Conservation (phyloP, 2,888 invertebrate species). For the Lysandra bellargus region DNA sequence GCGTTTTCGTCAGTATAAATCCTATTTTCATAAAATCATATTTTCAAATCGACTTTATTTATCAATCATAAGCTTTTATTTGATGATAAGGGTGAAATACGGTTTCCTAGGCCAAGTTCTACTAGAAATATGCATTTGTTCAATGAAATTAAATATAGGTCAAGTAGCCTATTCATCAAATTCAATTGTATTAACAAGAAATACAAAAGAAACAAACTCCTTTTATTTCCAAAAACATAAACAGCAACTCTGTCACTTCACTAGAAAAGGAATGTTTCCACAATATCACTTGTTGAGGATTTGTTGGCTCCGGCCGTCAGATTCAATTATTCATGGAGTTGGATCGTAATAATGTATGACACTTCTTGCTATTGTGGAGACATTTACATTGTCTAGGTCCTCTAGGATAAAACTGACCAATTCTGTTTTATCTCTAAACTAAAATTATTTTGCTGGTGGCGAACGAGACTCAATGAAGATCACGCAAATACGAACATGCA, state of each 20-base stretch:
- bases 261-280: conserved; percentile 41
- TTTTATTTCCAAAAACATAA: neutral
- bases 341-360: conserved; percentile 45
- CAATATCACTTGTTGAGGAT: conserved; percentile 48
- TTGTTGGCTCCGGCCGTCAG: conserved; percentile 47
- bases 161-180: neutral
- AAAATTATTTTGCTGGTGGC: no score
- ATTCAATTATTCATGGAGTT: conserved; percentile 52
- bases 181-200: neutral
- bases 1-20: no score
- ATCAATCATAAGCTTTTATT: no score
- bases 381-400: neutral
- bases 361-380: conserved; percentile 25
- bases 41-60: no score
- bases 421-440: neutral
- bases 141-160: no score
- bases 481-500: no score
- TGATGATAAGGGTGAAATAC: no score
- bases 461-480: no score
- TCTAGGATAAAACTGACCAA: neutral
- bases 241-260: neutral
- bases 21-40: no score
- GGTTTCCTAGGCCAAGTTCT: no score
- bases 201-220: neutral
- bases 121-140: no score